Evolutionary conservation across 2,797 vertebrate species (phyloP), one percentile per base, ranked within the genome.

Genomic region (Craterocephalus amniculus): DNA sequence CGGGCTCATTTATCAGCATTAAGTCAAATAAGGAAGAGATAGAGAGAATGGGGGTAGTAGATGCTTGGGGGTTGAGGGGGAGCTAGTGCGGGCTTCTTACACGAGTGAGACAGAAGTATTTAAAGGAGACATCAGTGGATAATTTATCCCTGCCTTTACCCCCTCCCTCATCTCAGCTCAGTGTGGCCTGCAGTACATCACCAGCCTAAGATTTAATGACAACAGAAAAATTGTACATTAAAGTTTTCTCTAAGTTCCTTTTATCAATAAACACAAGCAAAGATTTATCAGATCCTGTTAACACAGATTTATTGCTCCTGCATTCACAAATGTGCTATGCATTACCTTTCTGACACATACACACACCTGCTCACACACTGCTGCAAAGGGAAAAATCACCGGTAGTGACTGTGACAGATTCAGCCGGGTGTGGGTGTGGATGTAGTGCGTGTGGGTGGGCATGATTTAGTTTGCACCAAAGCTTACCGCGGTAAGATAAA

Each of bases 1-100:
- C 24, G 0, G 66, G 55, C 70, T 87, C 85, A 91, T 92, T 90
- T 87, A 88, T 93, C 89, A 90, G 85, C 83, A 88, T 90, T 91
- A 89, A 80, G 87, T 87, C 71, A 74, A 89, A 89, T 87, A 79
- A 78, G 72, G 73, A 79, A 67, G 71, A 78, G 80, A 84, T 38
- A 61, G 76, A 79, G 79, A 83, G 66, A 63, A 79, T 67, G 60
- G 65, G 52, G 67, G 20, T 10, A 6, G 76, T 43, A 64, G 51
- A 59, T 68, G 62, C 43, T 24, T 49, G 60, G 34, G 45, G 61
- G 35, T 70, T 57, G 70, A 57, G 58, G 54, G 36, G 40, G 52
- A 54, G 76, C 57, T 64, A 57, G 58, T 35, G 63, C 27, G 72
- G 62, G 72, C 45, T 72, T 67, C 70, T 72, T 55, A 51, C 78